phyloP scores from a whole-genome alignment of 2,888 invertebrate species.

The Baronia brevicornis region DNA sequence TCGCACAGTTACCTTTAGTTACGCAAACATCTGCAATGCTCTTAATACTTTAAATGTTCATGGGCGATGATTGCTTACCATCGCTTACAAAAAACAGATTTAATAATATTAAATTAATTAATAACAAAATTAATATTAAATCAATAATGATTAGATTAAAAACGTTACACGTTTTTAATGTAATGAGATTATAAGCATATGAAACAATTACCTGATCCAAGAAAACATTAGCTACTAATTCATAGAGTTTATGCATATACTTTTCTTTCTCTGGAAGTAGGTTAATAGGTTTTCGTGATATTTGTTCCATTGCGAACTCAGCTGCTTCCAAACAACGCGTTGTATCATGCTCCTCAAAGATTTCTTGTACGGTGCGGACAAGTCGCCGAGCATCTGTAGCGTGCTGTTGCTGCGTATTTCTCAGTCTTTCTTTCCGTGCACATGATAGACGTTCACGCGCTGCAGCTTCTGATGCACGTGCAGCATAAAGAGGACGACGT shows the following conservation, averaged over 20 bases:
- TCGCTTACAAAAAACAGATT: too few relatives aligned
- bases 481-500: slow-evolving; percentile 57
- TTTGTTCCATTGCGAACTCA: slow-evolving; percentile 61
- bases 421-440: slow-evolving; percentile 44
- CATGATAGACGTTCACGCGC: slow-evolving; percentile 44
- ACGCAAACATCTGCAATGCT: too few relatives aligned
- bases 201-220: slow-evolving; percentile 50
- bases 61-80: too few relatives aligned
- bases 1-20: too few relatives aligned
- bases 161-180: too few relatives aligned
- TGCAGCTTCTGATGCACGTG: slow-evolving; percentile 42
- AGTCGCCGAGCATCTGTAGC: slow-evolving; percentile 49
- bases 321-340: slow-evolving; percentile 53
- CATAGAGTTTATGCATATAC: slow-evolving; percentile 47
- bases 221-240: slow-evolving; percentile 52
- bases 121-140: too few relatives aligned
- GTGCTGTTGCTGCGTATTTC: slow-evolving; percentile 47
- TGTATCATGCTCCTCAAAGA: slow-evolving; percentile 44
- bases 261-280: slow-evolving; percentile 56
- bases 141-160: too few relatives aligned
- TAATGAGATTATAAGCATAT: neutral
- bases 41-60: too few relatives aligned
- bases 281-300: slow-evolving; percentile 42
- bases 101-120: too few relatives aligned
- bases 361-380: slow-evolving; percentile 33